Percentiles rank a stretch among this genome's conserved stretches.
Conservation (phyloP, 2,888 invertebrate species). For the Eupithecia insigniata region DNA sequence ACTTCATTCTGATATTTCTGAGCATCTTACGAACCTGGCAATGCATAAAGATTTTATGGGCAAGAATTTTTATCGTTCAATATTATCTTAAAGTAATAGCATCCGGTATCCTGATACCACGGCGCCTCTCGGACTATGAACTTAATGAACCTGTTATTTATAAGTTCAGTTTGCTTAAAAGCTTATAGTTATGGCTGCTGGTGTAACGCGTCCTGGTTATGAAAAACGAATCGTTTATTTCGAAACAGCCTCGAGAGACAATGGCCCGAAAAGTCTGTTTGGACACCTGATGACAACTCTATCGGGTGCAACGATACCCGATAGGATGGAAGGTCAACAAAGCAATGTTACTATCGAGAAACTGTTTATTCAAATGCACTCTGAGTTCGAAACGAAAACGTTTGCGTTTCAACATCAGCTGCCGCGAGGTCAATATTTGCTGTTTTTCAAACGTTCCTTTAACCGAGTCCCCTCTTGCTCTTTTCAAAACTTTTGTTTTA, state of each 20-base stretch:
- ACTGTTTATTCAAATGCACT: conserved; percentile 83
- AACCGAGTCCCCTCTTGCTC: conserved; percentile 58
- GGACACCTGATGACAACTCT: conserved; percentile 75
- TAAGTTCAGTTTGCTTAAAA: conserved; percentile 30
- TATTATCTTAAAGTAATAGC: conserved; percentile 54
- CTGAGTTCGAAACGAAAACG: conserved; percentile 62
- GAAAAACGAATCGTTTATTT: conserved; percentile 36
- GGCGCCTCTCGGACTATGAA: conserved; percentile 36
- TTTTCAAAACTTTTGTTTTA: conserved; percentile 57
- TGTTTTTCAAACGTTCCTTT: conserved; percentile 70
- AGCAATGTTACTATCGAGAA: conserved; percentile 75
- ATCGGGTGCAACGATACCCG: conserved; percentile 70
- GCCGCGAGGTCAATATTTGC: conserved; percentile 82
- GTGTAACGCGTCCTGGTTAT: conserved; percentile 25
- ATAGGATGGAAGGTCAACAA: conserved; percentile 78
- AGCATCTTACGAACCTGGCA: conserved; percentile 62
- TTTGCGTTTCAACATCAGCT: conserved; percentile 79
- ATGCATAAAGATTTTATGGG: conserved; percentile 57
- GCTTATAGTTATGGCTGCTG: conserved; percentile 29
- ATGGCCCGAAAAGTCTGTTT: conserved; percentile 55
- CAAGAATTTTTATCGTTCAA: conserved; percentile 59
- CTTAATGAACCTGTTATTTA: conserved; percentile 37
- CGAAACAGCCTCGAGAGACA: conserved; percentile 35
- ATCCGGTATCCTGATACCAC: conserved; percentile 42
- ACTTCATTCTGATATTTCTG: conserved; percentile 41